phyloP scores from a whole-genome alignment of 2,113 vertebrate species.

The Penelope pileata region DNA sequence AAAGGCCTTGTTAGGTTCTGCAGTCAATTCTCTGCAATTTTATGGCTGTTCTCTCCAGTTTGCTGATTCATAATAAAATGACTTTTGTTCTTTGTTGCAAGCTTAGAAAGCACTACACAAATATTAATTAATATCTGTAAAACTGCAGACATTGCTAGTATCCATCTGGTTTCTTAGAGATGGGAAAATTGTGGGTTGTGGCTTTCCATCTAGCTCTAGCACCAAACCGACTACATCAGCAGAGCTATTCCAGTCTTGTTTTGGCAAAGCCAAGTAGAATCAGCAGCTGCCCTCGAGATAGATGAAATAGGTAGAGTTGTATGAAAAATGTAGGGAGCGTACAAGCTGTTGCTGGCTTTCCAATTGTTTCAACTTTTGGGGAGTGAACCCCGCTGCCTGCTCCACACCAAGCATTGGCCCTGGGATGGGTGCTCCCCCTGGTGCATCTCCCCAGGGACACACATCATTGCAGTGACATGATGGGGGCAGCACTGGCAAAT shows the following conservation, averaged over 20 bases:
- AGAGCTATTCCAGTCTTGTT: slow-evolving; percentile 2
- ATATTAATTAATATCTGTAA: slow-evolving; percentile 46
- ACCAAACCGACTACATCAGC: not conserved
- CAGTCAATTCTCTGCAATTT: slow-evolving; percentile 44
- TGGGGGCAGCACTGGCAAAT: not conserved
- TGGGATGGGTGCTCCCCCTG: too few relatives aligned
- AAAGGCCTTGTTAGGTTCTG: slow-evolving; percentile 36
- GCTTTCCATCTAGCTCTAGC: not conserved
- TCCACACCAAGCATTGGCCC: not conserved
- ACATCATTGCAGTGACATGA: not conserved
- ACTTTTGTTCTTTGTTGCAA: slow-evolving; percentile 21
- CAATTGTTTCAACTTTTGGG: not conserved
- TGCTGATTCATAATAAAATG: slow-evolving; percentile 32
- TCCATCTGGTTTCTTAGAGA: slow-evolving; percentile 12
- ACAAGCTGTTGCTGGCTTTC: not conserved
- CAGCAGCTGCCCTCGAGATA: not conserved
- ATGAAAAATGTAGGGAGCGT: not conserved
- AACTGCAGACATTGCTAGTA: not conserved
- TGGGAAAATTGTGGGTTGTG: not conserved
- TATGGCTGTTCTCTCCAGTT: slow-evolving; percentile 35
- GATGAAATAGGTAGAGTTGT: not conserved
- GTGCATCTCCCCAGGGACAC: not conserved
- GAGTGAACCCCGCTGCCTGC: not conserved
- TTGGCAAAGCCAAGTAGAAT: slow-evolving; percentile 2
- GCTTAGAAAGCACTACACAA: slow-evolving; percentile 23